These are phyloP conservation scores for Intellagama lesueurii DNA, from an alignment of 2,797 vertebrate genomes.

Conservation along the genomic window DNA sequence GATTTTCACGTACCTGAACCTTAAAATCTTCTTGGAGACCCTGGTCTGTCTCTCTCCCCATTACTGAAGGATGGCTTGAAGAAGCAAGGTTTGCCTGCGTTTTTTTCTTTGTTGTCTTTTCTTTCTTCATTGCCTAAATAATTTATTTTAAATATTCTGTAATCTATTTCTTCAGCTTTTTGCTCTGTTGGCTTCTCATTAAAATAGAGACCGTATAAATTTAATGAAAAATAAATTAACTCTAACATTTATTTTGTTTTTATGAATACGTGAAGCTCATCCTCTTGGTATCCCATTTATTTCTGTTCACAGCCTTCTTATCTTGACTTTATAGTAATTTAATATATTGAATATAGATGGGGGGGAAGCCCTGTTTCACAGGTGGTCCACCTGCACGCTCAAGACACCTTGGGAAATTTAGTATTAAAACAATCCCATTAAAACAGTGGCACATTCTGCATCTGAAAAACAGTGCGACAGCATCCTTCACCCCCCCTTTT, in stretches of 20 bases:
- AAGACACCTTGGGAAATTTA: no score
- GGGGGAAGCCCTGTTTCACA: no score
- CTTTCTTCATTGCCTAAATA: neutral
- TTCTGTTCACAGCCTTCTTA: neutral
- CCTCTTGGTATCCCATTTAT: rapidly evolving
- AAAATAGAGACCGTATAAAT: neutral
- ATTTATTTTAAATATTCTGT: no score
- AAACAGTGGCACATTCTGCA: no score
- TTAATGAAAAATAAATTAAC: neutral
- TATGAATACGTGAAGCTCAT: neutral
- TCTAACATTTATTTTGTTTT: neutral
- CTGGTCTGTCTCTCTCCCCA: no score
- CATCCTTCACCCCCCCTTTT: no score
- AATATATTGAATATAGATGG: no score
- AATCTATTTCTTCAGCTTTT: neutral
- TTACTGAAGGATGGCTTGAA: neutral
- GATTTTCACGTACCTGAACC: no score
- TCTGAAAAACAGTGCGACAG: no score
- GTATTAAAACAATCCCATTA: no score
- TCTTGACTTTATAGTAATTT: neutral
- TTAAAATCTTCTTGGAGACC: no score
- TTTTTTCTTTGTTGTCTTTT: neutral
- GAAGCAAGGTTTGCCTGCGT: neutral
- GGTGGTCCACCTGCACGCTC: no score
- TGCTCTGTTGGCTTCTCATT: neutral